These are phyloP conservation scores for Punctoribates punctum DNA, from an alignment of 2,888 invertebrate genomes.

Conservation along the genomic window DNA sequence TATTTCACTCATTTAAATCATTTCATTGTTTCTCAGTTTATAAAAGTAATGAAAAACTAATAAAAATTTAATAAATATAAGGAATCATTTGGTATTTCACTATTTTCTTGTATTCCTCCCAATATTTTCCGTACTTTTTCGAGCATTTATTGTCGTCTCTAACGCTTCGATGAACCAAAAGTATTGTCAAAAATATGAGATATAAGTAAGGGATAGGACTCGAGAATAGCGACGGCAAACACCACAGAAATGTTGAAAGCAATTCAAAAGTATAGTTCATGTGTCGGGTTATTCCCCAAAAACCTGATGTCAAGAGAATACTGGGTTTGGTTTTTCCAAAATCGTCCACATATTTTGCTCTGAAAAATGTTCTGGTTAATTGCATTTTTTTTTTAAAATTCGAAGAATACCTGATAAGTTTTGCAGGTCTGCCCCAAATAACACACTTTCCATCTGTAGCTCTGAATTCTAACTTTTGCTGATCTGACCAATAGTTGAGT, in stretches of 20 bases:
- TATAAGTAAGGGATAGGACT: conserved; percentile 58
- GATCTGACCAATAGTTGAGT: conserved; percentile 59
- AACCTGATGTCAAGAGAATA: conserved; percentile 59
- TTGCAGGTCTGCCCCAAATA: conserved; percentile 55
- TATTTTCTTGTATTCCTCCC: conserved; percentile 58
- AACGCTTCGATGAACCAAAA: conserved; percentile 58
- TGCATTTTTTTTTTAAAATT: neutral
- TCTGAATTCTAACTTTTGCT: conserved; percentile 58
- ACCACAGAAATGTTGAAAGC: conserved; percentile 58
- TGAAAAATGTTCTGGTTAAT: neutral
- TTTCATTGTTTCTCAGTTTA: neutral
- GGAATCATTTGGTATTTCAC: conserved; percentile 60
- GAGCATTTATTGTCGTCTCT: conserved; percentile 60
- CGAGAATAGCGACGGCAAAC: conserved; percentile 54
- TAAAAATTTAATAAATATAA: conserved; percentile 57
- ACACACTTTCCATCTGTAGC: conserved; percentile 51
- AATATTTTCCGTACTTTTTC: conserved; percentile 59
- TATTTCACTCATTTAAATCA: neutral
- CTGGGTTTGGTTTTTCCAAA: conserved; percentile 51
- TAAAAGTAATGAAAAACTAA: too few relatives aligned
- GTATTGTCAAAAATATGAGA: conserved; percentile 55
- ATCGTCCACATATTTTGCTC: conserved; percentile 13
- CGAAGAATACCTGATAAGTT: conserved; percentile 43
- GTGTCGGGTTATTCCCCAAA: conserved; percentile 61
- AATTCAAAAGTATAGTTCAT: conserved; percentile 62